phyloP scores from a whole-genome alignment of 2,888 invertebrate genomes.

The Macaria notata region DNA sequence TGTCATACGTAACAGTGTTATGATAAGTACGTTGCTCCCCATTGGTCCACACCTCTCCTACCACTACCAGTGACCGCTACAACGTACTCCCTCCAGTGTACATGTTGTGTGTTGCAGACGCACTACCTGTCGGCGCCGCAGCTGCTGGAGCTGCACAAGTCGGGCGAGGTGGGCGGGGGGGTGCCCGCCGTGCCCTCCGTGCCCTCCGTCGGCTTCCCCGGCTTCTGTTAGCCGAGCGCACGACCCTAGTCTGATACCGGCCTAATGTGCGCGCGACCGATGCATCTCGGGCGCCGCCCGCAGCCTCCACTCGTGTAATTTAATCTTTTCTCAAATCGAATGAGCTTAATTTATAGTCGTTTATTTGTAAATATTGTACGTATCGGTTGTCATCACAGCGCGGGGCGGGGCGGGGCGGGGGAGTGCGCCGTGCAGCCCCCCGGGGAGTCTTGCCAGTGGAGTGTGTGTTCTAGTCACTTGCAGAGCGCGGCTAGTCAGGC shows the following conservation, averaged over 20 bases:
- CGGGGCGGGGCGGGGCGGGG: constrained; percentile 19
- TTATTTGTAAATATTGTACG: constrained; percentile 79
- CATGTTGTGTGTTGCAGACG: constrained; percentile 43
- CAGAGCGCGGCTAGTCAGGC: constrained; percentile 75
- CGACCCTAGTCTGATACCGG: neutral
- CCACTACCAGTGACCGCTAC: no score
- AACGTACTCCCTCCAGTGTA: no score
- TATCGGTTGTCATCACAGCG: constrained; percentile 38
- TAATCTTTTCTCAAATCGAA: constrained; percentile 63
- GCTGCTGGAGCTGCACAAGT: constrained; percentile 74
- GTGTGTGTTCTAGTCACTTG: constrained; percentile 77
- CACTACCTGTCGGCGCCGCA: constrained; percentile 73
- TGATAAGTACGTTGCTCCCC: no score
- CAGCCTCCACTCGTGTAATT: constrained; percentile 57
- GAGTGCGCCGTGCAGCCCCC: constrained; percentile 22
- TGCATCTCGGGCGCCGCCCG: no score
- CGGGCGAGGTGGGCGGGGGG: constrained; percentile 55
- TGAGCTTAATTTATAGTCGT: constrained; percentile 73
- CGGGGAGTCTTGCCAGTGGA: constrained; percentile 71
- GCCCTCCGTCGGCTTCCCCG: constrained; percentile 77
- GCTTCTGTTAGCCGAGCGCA: constrained; percentile 67
- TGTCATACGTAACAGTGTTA: no score
- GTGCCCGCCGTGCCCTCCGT: constrained; percentile 64
- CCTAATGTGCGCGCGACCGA: neutral
- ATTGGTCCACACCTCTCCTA: no score